Percentiles rank a stretch among this genome's conserved stretches.
Conservation (phyloP, 2,888 invertebrate genomes). For the Gerris lacustris region DNA sequence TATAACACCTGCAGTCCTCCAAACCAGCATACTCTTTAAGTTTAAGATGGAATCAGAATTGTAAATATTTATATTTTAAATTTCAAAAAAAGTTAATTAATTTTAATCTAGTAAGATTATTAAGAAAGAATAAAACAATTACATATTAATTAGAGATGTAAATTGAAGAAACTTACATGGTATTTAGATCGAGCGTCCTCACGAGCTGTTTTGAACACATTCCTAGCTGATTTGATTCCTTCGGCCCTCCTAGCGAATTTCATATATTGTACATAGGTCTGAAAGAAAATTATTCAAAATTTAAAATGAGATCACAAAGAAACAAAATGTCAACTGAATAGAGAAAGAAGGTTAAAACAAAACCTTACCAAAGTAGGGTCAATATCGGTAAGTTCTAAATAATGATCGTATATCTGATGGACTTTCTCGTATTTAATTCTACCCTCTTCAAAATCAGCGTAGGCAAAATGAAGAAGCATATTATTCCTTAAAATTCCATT, state of each 20-base stretch:
- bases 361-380: slow-evolving; percentile 84
- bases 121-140: too few relatives aligned
- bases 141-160: too few relatives aligned
- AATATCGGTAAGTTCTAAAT: slow-evolving; percentile 74
- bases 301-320: background rate
- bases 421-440: slow-evolving; percentile 91
- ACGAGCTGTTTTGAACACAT: slow-evolving; percentile 86
- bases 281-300: slow-evolving; percentile 14
- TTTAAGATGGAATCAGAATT: too few relatives aligned
- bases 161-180: slow-evolving; percentile 36
- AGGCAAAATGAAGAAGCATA: slow-evolving; percentile 90
- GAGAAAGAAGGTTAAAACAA: slow-evolving; percentile 7
- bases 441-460: slow-evolving; percentile 97
- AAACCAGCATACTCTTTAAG: too few relatives aligned
- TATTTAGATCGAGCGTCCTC: slow-evolving; percentile 55
- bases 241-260: slow-evolving; percentile 94
- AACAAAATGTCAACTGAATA: background rate
- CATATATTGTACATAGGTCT: slow-evolving; percentile 96
- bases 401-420: slow-evolving; percentile 87
- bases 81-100: too few relatives aligned
- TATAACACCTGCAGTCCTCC: too few relatives aligned
- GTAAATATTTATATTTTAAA: too few relatives aligned
- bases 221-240: slow-evolving; percentile 91
- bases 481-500: slow-evolving; percentile 78
- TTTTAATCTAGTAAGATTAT: too few relatives aligned